phyloP scores from a whole-genome alignment of 2,113 vertebrate genomes.

The Pongo pygmaeus region DNA sequence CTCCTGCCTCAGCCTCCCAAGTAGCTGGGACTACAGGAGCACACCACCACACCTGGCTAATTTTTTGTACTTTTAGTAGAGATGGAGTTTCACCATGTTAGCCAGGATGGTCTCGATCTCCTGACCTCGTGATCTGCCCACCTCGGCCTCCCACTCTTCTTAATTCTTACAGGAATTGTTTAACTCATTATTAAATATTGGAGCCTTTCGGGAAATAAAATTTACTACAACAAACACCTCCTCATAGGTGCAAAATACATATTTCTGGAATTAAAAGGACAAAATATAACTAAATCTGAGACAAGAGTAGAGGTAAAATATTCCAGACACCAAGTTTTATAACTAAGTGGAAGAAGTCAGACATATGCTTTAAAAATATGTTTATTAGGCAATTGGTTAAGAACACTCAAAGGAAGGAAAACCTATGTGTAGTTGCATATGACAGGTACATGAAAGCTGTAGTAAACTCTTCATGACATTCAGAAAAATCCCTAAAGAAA shows the following conservation, averaged over 20 bases:
- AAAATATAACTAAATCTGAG: not conserved
- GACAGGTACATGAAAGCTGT: not conserved
- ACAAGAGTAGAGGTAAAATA: not conserved
- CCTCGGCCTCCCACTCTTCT: not conserved
- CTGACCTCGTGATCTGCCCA: too few species aligned
- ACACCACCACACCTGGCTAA: too few species aligned
- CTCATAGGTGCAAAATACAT: not conserved
- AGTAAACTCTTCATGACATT: not conserved
- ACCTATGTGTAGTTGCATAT: not conserved
- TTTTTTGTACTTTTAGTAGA: too few species aligned
- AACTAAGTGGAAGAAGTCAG: not conserved
- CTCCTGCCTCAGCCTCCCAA: too few species aligned
- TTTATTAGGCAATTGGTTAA: conserved; percentile 55
- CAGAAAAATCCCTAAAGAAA: not conserved
- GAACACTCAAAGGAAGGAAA: not conserved
- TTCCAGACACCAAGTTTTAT: not conserved
- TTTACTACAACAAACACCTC: not conserved
- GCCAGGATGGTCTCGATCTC: too few species aligned
- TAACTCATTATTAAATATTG: not conserved
- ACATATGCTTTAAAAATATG: not conserved
- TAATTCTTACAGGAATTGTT: not conserved
- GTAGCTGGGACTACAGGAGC: too few species aligned
- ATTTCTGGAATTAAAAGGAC: conserved; percentile 9
- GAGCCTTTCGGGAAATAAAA: not conserved
- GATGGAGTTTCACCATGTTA: too few species aligned